Base-by-base conservation (phyloP, 2,888 invertebrate genomes). In the Spilarctia lutea region DNA sequence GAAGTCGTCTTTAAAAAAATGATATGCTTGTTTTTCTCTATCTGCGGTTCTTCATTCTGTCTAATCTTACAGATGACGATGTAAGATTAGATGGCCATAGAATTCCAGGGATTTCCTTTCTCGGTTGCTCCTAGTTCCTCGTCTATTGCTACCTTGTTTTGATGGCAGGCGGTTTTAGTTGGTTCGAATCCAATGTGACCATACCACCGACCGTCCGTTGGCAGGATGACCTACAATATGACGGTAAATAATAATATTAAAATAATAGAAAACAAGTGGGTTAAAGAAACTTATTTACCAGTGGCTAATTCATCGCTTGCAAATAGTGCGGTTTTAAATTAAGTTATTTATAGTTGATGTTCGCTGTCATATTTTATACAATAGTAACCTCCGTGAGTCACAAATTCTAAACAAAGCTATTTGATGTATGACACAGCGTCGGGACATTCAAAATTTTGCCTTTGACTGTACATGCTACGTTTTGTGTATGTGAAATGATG, bases 331-430 rank as follows among this genome's bases (percentile, higher is more conserved):
- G 83, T 81, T 82, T 52, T 27, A 68, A 72, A 75, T 39, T 27
- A 63, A 71, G 68, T 77, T 76, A 70, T 70, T 70, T 81, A 78
- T 77, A 72, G 66, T 73, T 35, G 52, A 81, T 78, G 75, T 78
- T 74, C 74, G 78, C 76, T 77, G 74, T 77, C 73, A 72, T 75
- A 20, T 68, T 24, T 68, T 52, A 83, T n/a, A 80, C 82, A 83
- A 83, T 83, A 83, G 82, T 27, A 68, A 75, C 71, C 45, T 33
- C 68, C 63, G 35, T 83, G 83, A 83, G 33, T 83, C 83, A 83
- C n/a, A 24, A 75, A 75, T 74, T 75, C 69, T 77, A 67, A 79
- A 75, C 63, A 67, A 72, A 73, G 39, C 20, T 63, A 27, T 70
- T 42, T 71, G 63, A 63, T 56, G 45, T 70, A 45, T 72, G 69